Conservation (phyloP, 2,797 vertebrate species). For the Tadarida brasiliensis region DNA sequence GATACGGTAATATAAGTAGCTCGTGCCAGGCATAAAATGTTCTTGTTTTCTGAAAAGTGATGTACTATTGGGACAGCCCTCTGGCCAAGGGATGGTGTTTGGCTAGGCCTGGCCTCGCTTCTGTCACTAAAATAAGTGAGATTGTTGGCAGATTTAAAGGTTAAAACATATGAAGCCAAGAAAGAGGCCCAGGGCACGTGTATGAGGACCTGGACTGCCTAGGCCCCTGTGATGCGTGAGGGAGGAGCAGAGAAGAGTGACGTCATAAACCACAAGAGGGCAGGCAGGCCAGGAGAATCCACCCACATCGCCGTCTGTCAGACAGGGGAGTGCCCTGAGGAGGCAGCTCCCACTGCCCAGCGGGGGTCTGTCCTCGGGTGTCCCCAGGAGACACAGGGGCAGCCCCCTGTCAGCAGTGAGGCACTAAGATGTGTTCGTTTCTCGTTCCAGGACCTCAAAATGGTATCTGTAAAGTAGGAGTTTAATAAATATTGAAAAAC, state of each 20-base stretch:
- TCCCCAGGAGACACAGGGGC: neutral
- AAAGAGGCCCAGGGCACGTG: neutral
- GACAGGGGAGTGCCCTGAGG: too few relatives aligned
- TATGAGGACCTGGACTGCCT: neutral
- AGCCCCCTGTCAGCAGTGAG: too few relatives aligned
- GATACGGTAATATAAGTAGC: neutral
- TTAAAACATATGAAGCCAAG: neutral
- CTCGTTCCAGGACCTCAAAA: neutral
- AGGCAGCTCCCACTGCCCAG: neutral
- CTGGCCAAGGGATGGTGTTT: rapidly evolving
- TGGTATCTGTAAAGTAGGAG: neutral
- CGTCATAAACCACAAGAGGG: neutral
- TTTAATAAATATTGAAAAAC: neutral
- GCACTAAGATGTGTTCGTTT: neutral
- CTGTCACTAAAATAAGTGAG: neutral
- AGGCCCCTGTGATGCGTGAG: rapidly evolving
- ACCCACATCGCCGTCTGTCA: too few relatives aligned
- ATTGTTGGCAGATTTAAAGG: neutral
- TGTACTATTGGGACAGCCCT: neutral
- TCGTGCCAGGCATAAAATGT: neutral
- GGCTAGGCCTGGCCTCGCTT: neutral
- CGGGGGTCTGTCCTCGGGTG: neutral
- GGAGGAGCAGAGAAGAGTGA: neutral
- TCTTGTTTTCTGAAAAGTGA: neutral
- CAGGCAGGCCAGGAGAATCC: too few relatives aligned